A percentile compares a stretch with the other conserved stretches of the same genome.
Conservation (phyloP, 2,797 vertebrate genomes). For the Diglossa cyanea region DNA sequence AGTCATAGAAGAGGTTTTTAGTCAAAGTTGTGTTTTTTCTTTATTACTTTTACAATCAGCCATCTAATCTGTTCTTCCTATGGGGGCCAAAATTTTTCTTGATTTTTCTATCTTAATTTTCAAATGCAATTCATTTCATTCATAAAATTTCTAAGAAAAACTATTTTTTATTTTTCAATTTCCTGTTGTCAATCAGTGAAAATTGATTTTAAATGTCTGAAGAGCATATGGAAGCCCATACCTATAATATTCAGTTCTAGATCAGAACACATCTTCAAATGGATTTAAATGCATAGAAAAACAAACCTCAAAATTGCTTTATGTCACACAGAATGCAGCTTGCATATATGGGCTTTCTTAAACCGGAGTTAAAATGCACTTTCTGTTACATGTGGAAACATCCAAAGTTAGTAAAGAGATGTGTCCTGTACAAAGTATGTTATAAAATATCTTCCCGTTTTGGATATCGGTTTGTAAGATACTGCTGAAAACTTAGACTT, state of each 20-base stretch:
- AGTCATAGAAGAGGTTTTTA: background rate
- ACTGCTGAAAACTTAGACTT: background rate
- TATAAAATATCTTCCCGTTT: background rate
- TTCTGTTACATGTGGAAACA: background rate
- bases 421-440: background rate
- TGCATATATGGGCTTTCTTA: background rate
- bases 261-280: background rate
- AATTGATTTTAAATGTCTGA: background rate
- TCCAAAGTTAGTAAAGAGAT: background rate
- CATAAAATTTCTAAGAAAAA: background rate
- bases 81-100: fast-evolving
- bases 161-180: background rate
- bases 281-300: background rate
- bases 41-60: background rate
- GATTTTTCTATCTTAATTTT: background rate
- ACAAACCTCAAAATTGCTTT: background rate
- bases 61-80: background rate
- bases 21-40: background rate
- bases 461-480: background rate
- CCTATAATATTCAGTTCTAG: background rate
- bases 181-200: background rate
- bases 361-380: background rate
- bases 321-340: background rate
- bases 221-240: background rate
- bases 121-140: background rate